Evolutionary conservation across 1,140 invertebrate species (phyloP).

Genomic region (Pachypeltis micranthus): DNA sequence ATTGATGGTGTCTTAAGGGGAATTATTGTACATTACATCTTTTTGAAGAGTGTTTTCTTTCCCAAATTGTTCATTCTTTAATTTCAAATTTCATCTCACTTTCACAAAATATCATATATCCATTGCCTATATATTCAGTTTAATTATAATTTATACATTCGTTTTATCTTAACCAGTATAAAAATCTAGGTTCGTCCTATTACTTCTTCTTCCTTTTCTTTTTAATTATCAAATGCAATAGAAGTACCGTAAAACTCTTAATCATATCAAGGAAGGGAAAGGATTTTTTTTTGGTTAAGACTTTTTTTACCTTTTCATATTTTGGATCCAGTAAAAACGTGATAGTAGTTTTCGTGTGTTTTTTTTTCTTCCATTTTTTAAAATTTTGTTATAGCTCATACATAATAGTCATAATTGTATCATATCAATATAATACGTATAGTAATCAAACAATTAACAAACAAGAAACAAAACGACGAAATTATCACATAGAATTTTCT

Average conservation of each 20-base stretch:
- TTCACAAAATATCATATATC: conserved; percentile 4
- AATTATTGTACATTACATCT: conserved; percentile 3
- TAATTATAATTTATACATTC: conserved; percentile 8
- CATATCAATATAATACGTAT: background rate
- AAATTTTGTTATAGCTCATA: conserved; percentile 10
- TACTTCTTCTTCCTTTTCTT: background rate
- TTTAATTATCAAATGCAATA: conserved; percentile 1
- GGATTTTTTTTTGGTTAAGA: background rate
- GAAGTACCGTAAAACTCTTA: conserved; percentile 7
- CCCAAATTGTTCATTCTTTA: background rate
- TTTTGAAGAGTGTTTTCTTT: background rate
- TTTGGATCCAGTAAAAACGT: conserved; percentile 3
- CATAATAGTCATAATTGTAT: conserved; percentile 5
- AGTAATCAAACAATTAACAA: background rate
- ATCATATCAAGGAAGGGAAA: background rate
- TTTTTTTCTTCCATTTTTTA: too few species aligned
- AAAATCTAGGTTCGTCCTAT: conserved; percentile 9
- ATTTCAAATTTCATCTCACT: background rate
- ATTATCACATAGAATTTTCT: conserved; percentile 8
- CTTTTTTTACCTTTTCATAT: background rate
- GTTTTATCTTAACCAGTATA: conserved; percentile 7
- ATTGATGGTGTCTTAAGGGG: conserved; percentile 4
- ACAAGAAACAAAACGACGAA: background rate
- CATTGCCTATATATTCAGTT: background rate
- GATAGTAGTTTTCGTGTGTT: background rate